Conservation (phyloP, 1,140 invertebrate genomes). For the Drosophila micromelanica region DNA sequence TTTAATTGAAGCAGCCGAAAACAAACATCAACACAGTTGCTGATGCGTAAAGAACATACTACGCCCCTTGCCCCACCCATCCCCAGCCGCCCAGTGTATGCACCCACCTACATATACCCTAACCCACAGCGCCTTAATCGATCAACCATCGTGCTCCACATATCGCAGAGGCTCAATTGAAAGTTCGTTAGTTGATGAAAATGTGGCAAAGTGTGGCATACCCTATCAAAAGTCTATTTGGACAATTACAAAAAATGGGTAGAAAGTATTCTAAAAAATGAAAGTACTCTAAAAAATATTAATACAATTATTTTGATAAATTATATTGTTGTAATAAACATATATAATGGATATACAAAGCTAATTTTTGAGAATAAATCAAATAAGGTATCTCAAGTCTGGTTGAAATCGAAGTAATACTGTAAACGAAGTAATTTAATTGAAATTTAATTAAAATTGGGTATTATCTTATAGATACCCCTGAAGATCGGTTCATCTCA, state of each 20-base stretch:
- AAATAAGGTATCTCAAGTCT: too few species aligned
- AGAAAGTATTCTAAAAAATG: too few species aligned
- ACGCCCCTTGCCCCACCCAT: neutral
- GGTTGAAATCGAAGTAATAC: too few species aligned
- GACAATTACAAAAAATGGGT: neutral
- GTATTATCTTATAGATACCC: too few species aligned
- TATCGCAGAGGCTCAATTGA: conserved; percentile 33
- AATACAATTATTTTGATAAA: too few species aligned
- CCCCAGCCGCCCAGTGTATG: neutral
- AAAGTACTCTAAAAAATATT: too few species aligned
- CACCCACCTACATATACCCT: neutral
- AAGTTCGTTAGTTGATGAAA: conserved; percentile 32
- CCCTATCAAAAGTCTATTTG: neutral
- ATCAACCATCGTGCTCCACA: conserved; percentile 17
- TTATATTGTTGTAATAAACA: too few species aligned
- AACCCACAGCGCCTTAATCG: neutral
- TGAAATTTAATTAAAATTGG: too few species aligned
- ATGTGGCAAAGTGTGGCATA: neutral
- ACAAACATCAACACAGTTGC: conserved; percentile 25
- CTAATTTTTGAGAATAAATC: too few species aligned
- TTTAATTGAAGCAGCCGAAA: conserved; percentile 69
- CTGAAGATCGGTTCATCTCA: too few species aligned
- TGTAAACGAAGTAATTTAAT: too few species aligned
- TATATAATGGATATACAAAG: too few species aligned
- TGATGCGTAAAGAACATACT: conserved; percentile 48